Conservation (phyloP, 2,888 invertebrate genomes). For the Encarsia formosa region DNA sequence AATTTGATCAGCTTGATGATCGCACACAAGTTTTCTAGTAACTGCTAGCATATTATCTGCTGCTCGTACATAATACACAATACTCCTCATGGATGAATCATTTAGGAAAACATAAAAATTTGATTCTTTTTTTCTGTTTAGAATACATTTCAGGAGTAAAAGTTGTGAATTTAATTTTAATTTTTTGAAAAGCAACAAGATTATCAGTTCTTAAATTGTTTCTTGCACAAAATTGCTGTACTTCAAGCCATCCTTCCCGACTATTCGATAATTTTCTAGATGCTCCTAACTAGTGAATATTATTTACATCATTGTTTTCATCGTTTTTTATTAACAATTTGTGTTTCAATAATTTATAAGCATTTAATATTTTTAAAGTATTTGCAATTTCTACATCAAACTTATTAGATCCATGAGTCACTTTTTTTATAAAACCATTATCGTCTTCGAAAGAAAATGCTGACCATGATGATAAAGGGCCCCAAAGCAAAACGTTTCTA, state of each 20-base stretch:
- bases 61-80: neutral
- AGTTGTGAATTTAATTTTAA: conserved; percentile 7
- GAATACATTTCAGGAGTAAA: neutral
- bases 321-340: conserved; percentile 5
- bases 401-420: conserved; percentile 4
- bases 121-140: neutral
- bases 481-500: conserved; percentile 3
- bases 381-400: conserved; percentile 14
- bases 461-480: conserved; percentile 17
- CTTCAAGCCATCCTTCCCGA: neutral
- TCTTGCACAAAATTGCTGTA: neutral
- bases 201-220: neutral
- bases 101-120: conserved; percentile 8
- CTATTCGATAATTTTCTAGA: neutral
- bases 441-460: conserved; percentile 23
- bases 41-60: neutral
- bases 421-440: conserved; percentile 6
- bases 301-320: neutral
- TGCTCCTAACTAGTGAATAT: neutral
- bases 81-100: neutral
- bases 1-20: neutral
- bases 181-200: conserved; percentile 15
- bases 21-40: neutral
- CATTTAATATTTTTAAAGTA: conserved; percentile 5
- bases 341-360: neutral